Base-by-base conservation (phyloP, 2,888 invertebrate genomes). In the Pyrocoelia pectoralis region DNA sequence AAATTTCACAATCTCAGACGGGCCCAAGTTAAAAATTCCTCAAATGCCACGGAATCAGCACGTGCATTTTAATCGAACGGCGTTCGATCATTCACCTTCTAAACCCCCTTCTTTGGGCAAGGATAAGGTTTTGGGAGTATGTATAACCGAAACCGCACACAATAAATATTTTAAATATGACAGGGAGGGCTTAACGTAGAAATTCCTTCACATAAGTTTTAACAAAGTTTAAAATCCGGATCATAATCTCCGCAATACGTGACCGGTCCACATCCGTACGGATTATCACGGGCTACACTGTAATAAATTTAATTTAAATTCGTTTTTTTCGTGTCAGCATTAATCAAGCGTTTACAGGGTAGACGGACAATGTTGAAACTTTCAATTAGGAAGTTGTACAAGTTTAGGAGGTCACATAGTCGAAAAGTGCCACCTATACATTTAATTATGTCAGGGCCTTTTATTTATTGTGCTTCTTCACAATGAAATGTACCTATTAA, bases 231-330 rank as follows among this genome's bases (percentile, higher is more conserved):
- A 61, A 61, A 61, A 61, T 61, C 50, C 55, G 55, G 49, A 50
- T 19, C 41, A 40, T 61, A 61, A 61, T 61, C 61, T 61, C 28
- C 49, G 50, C 54, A 41, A 51, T 50, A 61, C 61, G 61, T 61
- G 61, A 61, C 61, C 50, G 50, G 55, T 61, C 55, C 61, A 61
- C 61, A 55, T 55, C 49, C 29, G 51, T 51, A 33, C 61, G 50
- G 61, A 61, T 61, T 61, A 61, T 50, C 24, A 29, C 38, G 38
- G 48, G 19, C 46, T 33, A 12, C 28, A 43, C 40, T 3, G 29
- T 55, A 55, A 55, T 55, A 55, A 55, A 55, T 55, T 55, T 29
- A 1, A 24, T 46, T 38, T 38, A 38, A 38, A 38, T 38, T 38
- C 38, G 10, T 9, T 38, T 38, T 13, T 13, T 43, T 43, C 12